These are phyloP conservation scores for Temnothorax nylanderi DNA, from an alignment of 1,140 invertebrate genomes.

Conservation along the genomic window DNA sequence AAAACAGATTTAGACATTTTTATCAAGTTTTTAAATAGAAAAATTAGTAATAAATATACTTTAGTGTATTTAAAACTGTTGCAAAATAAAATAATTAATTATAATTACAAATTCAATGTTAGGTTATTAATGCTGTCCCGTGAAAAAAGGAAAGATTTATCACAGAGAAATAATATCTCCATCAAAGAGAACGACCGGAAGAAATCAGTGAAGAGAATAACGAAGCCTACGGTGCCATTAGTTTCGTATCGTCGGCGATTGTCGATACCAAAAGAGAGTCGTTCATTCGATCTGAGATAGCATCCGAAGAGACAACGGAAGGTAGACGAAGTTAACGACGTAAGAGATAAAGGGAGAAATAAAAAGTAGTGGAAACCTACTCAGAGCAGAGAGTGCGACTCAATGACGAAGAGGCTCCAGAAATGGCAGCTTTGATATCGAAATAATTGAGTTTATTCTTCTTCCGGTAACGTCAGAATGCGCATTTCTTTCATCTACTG, in stretches of 20 bases:
- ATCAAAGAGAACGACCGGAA: not conserved
- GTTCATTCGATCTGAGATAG: slow-evolving; percentile 63
- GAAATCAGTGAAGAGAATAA: slow-evolving; percentile 63
- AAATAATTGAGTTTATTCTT: slow-evolving; percentile 77
- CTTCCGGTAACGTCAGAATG: slow-evolving; percentile 35
- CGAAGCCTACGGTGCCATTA: slow-evolving; percentile 70
- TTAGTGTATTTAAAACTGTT: not conserved
- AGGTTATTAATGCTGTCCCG: not conserved
- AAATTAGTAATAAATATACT: not conserved
- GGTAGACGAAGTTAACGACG: slow-evolving; percentile 22
- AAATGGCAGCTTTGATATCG: slow-evolving; percentile 75
- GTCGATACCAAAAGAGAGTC: slow-evolving; percentile 65
- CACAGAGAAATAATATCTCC: not conserved
- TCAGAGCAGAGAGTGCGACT: slow-evolving; percentile 43
- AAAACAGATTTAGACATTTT: not conserved
- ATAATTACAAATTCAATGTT: not conserved
- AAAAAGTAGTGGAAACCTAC: slow-evolving; percentile 25
- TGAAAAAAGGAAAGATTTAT: slow-evolving; percentile 19
- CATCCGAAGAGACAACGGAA: slow-evolving; percentile 59
- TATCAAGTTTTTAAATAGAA: not conserved
- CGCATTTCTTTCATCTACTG: slow-evolving; percentile 33
- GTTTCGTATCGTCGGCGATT: slow-evolving; percentile 71
- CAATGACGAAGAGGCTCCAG: slow-evolving; percentile 67
- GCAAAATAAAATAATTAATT: not conserved
- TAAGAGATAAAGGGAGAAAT: slow-evolving; percentile 32